These are phyloP conservation scores for Bolborhynchus lineola DNA, from an alignment of 2,113 vertebrate genomes.

Conservation along the genomic window DNA sequence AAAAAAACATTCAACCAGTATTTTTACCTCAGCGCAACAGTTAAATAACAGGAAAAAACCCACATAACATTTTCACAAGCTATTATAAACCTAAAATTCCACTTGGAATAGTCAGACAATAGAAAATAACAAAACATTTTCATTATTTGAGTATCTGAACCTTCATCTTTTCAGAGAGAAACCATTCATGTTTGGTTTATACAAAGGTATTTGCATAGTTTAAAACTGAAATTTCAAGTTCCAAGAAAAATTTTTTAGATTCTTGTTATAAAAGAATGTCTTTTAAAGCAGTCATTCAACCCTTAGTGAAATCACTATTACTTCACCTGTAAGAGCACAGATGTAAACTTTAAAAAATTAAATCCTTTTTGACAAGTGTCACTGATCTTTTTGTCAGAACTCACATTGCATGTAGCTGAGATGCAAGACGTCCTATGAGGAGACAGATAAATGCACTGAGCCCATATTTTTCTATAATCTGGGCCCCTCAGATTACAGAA, in stretches of 20 bases:
- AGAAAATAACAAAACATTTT: neutral
- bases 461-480: neutral
- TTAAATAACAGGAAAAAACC: neutral
- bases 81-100: neutral
- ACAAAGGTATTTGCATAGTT: neutral
- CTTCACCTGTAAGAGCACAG: neutral
- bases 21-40: neutral
- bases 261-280: neutral
- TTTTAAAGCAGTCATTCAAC: neutral
- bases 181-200: neutral
- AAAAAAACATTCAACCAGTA: neutral
- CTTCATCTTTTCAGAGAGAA: neutral
- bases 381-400: neutral
- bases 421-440: neutral
- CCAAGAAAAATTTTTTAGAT: neutral
- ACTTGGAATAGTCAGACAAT: neutral
- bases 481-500: neutral
- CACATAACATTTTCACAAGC: neutral
- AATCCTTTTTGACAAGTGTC: neutral
- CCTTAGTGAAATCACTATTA: neutral
- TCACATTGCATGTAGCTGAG: neutral
- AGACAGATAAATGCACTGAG: fast-evolving
- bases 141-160: neutral
- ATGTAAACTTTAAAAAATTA: neutral
- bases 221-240: neutral